Evolutionary conservation across 2,797 vertebrate species (phyloP), one percentile per base, ranked within the genome.

Genomic region (Phalloptychus januarius): DNA sequence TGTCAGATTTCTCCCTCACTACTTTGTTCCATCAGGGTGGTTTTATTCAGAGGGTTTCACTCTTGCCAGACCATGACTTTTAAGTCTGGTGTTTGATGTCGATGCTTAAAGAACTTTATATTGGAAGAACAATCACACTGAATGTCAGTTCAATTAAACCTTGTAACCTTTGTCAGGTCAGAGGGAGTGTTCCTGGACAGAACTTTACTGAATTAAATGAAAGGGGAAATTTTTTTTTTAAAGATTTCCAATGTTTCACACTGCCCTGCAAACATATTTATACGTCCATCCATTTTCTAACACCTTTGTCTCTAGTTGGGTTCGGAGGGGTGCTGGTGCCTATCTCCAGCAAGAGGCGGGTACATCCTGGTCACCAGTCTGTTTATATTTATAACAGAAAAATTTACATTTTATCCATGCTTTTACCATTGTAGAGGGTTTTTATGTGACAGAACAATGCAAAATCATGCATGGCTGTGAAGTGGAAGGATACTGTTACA

Each of bases 91-190:
- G 79, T 91, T 88, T 91, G 91, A 91, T 79, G 87, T 72, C 76
- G 84, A 81, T 87, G 78, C 85, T 88, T 86, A 88, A 87, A 87
- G 74, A 87, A 88, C 75, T 79, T 83, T 79, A 80, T 77, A 70
- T 77, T 84, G 79, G 67, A 84, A 72, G 83, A 82, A 77, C 79
- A 84, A 88, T 91, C 86, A 84, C 79, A 50, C 33, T 63, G 80
- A 90, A 83, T 88, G 84, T 86, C 88, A 83, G 88, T 61, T 78
- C 86, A 94, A 92, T 93, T 92, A 92, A 90, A 91, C 89, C 78
- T 2, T 71, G 0, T 86, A 90, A 91, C 83, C 86, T 79, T 73
- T 31, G 76, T 12, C 42, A 38, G 88, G 86, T 90, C 86, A 86
- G 31, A 72, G 54, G 58, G 78, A 81, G 52, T 85, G 38, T 45